phyloP scores from a whole-genome alignment of 37 sponge, comb jelly and placozoan genomes.

The Tethya wilhelma region DNA sequence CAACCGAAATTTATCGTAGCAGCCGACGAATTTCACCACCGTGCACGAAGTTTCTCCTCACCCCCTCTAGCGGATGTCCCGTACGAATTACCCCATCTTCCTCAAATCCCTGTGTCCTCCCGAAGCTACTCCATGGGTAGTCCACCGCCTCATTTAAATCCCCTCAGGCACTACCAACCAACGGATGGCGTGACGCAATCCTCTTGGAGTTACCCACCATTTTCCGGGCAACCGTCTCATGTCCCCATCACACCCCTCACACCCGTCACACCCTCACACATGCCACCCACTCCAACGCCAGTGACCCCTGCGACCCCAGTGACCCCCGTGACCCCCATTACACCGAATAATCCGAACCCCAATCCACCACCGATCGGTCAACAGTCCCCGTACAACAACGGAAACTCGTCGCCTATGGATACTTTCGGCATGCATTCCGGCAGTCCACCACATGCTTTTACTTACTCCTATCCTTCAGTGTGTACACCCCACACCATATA shows the following conservation, averaged over 20 bases:
- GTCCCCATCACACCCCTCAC: conserved; percentile 19
- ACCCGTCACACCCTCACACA: conserved; percentile 26
- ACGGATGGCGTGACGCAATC: conserved; percentile 53
- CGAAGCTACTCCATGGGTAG: conserved; percentile 26
- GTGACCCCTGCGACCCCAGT: conserved; percentile 20
- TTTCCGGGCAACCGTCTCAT: conserved; percentile 39
- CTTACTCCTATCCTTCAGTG: conserved; percentile 12
- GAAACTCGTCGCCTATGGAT: conserved; percentile 19
- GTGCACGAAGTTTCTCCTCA: conserved; percentile 53
- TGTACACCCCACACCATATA: conserved; percentile 20
- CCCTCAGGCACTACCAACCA: conserved; percentile 66
- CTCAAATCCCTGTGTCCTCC: conserved; percentile 11
- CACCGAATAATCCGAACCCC: background rate
- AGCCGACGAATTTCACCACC: conserved; percentile 18
- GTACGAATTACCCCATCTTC: conserved; percentile 61
- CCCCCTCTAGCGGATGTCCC: conserved; percentile 63
- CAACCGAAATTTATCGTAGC: conserved; percentile 6
- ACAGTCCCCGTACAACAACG: conserved; percentile 13
- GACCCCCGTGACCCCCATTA: conserved; percentile 15
- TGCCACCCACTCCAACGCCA: conserved; percentile 11
- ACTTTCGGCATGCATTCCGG: conserved; percentile 6
- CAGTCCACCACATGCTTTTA: conserved; percentile 15
- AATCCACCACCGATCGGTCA: background rate
- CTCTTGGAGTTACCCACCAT: conserved; percentile 72
- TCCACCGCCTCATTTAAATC: conserved; percentile 34